Evolutionary conservation across 2,113 vertebrate species (phyloP).

Genomic region (Neotoma lepida): DNA sequence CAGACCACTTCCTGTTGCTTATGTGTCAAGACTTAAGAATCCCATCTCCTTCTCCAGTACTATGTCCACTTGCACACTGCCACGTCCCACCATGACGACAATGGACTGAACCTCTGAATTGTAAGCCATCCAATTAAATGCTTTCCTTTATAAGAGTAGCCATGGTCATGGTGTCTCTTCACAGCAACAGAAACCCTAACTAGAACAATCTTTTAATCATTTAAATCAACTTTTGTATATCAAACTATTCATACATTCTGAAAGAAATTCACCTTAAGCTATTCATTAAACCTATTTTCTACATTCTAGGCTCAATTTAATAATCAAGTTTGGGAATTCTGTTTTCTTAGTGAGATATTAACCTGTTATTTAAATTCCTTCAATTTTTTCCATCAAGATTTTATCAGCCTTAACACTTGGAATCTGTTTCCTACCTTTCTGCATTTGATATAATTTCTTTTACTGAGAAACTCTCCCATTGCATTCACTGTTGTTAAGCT

Average conservation of each 20-base stretch:
- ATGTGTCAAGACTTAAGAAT: neutral
- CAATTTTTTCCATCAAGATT: neutral
- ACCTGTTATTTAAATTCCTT: neutral
- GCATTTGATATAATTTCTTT: neutral
- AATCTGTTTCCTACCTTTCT: neutral
- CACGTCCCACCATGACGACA: neutral
- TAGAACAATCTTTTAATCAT: neutral
- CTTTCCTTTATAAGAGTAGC: neutral
- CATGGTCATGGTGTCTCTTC: neutral
- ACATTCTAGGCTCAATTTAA: neutral
- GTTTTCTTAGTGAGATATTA: neutral
- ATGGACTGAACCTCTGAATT: neutral
- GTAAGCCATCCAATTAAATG: neutral
- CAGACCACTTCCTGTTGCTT: too few species aligned
- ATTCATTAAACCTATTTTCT: neutral
- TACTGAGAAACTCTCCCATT: neutral
- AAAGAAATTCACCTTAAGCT: neutral
- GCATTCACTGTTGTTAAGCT: neutral
- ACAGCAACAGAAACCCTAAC: neutral
- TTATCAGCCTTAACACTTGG: neutral
- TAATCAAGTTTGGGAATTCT: neutral
- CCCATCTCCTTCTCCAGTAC: neutral
- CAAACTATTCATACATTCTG: neutral
- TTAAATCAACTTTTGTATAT: neutral
- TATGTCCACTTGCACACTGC: neutral